Conservation (phyloP, 2,797 vertebrate genomes). For the Lagodon rhomboides region DNA sequence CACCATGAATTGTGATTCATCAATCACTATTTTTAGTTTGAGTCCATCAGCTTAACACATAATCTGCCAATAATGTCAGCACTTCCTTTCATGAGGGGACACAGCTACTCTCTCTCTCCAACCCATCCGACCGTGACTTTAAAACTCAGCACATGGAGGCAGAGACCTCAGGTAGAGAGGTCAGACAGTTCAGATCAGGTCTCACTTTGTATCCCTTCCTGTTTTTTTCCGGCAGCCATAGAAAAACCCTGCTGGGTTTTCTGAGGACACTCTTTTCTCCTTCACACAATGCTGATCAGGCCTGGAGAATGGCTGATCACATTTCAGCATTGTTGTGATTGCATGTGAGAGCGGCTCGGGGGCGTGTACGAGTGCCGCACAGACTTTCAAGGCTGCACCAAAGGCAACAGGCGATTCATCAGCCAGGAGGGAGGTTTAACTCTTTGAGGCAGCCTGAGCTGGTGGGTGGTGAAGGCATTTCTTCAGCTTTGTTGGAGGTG, state of each 20-base stretch:
- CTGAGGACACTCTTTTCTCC: slow-evolving; percentile 69
- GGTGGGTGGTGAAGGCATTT: slow-evolving; percentile 27
- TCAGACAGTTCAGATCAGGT: slow-evolving; percentile 45
- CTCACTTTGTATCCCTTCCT: slow-evolving; percentile 33
- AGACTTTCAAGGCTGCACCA: slow-evolving; percentile 36
- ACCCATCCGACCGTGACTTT: slow-evolving; percentile 10
- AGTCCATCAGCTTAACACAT: no score
- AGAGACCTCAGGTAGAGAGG: slow-evolving; percentile 52
- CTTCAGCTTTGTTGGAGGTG: slow-evolving; percentile 31
- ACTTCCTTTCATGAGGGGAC: neutral
- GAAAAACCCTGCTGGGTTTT: slow-evolving; percentile 52
- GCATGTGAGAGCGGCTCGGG: slow-evolving; percentile 62
- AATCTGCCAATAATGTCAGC: neutral
- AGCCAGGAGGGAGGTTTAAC: slow-evolving; percentile 50
- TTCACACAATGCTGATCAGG: slow-evolving; percentile 67
- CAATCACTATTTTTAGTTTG: neutral
- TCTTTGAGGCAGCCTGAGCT: slow-evolving; percentile 34
- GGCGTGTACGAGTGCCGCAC: slow-evolving; percentile 30
- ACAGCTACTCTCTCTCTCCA: slow-evolving; percentile 10
- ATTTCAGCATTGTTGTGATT: slow-evolving; percentile 79
- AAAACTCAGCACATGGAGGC: slow-evolving; percentile 16
- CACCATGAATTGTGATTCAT: neutral
- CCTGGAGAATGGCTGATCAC: slow-evolving; percentile 69
- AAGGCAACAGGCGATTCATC: slow-evolving; percentile 43
- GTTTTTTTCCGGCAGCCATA: slow-evolving; percentile 42